phyloP scores from a whole-genome alignment of 2,113 vertebrate genomes.

The Polypterus bichir region DNA sequence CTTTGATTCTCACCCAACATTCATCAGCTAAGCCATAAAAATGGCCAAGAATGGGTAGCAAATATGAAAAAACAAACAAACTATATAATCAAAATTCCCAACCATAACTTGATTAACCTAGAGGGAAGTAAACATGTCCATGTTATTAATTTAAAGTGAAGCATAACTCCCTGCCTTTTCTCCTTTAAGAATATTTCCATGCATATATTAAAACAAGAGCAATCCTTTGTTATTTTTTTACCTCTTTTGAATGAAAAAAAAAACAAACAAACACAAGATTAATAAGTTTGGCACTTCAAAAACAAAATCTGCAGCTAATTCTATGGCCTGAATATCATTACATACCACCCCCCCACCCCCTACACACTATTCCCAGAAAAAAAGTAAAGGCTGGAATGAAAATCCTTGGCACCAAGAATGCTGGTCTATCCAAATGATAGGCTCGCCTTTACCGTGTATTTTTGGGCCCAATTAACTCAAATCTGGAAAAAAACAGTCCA shows the following conservation, averaged over 20 bases:
- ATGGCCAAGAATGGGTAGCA: neutral
- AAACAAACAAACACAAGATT: slow-evolving; percentile 29
- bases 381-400: slow-evolving; percentile 27
- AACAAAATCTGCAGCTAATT: neutral
- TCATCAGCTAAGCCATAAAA: too few species aligned
- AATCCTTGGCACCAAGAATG: slow-evolving; percentile 52
- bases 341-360: slow-evolving; percentile 21
- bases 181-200: slow-evolving; percentile 51
- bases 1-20: too few species aligned
- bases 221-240: slow-evolving; percentile 41
- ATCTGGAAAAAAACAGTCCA: slow-evolving; percentile 1
- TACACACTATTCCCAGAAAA: slow-evolving; percentile 17
- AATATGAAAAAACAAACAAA: neutral
- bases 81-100: neutral
- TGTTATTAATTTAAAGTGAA: slow-evolving; percentile 26
- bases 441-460: slow-evolving; percentile 4
- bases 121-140: neutral
- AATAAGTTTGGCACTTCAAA: slow-evolving; percentile 48
- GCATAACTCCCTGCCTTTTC: slow-evolving; percentile 23
- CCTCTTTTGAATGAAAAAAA: slow-evolving; percentile 30
- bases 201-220: slow-evolving; percentile 50
- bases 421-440: slow-evolving; percentile 42
- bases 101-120: neutral
- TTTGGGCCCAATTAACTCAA: slow-evolving; percentile 1
- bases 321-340: slow-evolving; percentile 20